Conservation (phyloP, 1,140 invertebrate genomes). For the Drosophila truncata region DNA sequence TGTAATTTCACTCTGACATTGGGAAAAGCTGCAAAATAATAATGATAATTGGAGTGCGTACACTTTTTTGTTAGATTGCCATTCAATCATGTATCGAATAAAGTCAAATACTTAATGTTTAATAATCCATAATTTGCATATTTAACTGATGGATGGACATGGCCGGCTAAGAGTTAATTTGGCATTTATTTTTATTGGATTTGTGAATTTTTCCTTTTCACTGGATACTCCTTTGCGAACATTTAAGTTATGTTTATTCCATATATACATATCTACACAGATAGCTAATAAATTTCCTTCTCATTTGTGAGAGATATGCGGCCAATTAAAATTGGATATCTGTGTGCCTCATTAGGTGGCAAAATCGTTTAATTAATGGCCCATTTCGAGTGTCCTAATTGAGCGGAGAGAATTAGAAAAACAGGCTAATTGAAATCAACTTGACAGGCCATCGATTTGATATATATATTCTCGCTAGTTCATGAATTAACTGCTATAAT, state of each 20-base stretch:
- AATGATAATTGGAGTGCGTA: constrained; percentile 22
- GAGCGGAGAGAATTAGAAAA: constrained; percentile 62
- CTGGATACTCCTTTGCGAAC: neutral
- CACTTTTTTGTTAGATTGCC: constrained; percentile 19
- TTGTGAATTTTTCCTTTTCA: constrained; percentile 12
- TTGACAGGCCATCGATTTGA: constrained; percentile 38
- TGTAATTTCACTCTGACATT: constrained; percentile 54
- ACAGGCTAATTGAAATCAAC: constrained; percentile 59
- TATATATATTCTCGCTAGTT: constrained; percentile 4
- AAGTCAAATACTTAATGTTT: constrained; percentile 72
- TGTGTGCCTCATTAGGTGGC: constrained; percentile 32
- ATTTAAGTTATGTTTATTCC: constrained; percentile 1
- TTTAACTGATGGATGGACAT: constrained; percentile 31
- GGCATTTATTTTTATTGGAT: constrained; percentile 31
- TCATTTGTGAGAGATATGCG: neutral
- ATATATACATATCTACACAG: neutral
- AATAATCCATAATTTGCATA: constrained; percentile 76
- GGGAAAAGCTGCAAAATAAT: constrained; percentile 27
- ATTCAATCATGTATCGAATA: constrained; percentile 57
- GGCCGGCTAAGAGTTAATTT: constrained; percentile 30
- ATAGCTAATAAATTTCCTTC: constrained; percentile 11
- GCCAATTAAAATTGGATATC: constrained; percentile 43
- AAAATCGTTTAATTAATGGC: constrained; percentile 71
- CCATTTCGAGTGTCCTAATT: constrained; percentile 72
- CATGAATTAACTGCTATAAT: constrained; percentile 2